Evolutionary conservation across 1,140 invertebrate species (phyloP).

Genomic region (Dufourea novaeangliae): DNA sequence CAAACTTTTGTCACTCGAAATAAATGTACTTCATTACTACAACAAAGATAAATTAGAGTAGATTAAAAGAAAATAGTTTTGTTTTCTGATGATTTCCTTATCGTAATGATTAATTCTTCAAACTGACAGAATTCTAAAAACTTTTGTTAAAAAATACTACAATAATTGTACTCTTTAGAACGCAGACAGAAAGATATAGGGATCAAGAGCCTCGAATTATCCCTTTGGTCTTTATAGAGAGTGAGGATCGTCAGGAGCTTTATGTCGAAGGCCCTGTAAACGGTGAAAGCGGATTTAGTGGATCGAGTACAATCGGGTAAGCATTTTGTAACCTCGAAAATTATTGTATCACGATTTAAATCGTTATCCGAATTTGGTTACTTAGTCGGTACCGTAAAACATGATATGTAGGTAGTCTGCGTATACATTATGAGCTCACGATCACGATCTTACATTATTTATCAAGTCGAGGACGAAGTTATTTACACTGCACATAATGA

Average conservation of each 20-base stretch:
- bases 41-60: too few relatives aligned
- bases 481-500: too few relatives aligned
- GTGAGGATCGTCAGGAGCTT: constrained; percentile 20
- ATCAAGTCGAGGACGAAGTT: too few relatives aligned
- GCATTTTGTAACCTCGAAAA: constrained; percentile 18
- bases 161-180: constrained; percentile 25
- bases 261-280: constrained; percentile 13
- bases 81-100: background rate
- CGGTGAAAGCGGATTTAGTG: constrained; percentile 37
- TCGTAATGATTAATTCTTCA: background rate
- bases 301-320: constrained; percentile 51
- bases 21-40: too few relatives aligned
- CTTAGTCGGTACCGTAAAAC: background rate
- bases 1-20: too few relatives aligned
- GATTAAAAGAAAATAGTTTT: background rate
- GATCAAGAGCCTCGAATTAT: constrained; percentile 33
- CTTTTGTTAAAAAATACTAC: background rate
- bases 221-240: constrained; percentile 42
- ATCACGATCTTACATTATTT: background rate
- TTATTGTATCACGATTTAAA: background rate
- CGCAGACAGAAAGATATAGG: constrained; percentile 23
- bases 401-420: too few relatives aligned
- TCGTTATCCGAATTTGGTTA: background rate
- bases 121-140: background rate
- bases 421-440: background rate